Evolutionary conservation across 2,797 vertebrate species (phyloP).

Genomic region (Moxostoma hubbsi): DNA sequence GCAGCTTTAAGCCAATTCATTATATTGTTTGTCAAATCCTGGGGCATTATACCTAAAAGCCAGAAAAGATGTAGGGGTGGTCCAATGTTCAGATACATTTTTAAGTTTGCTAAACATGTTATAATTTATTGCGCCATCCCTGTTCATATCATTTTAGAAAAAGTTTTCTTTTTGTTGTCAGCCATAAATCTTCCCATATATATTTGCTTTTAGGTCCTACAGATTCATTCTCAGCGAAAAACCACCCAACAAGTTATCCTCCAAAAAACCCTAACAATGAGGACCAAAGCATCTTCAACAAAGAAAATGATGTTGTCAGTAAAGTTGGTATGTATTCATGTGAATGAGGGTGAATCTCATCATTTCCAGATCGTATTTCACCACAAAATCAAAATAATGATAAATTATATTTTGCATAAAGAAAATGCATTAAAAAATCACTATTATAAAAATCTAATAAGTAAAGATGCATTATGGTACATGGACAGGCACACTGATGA

Average conservation of each 20-base stretch:
- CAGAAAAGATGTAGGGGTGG: conserved; percentile 39
- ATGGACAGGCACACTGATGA: too few species aligned
- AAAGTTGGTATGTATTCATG: conserved; percentile 54
- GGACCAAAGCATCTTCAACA: conserved; percentile 80
- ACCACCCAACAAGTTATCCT: conserved; percentile 86
- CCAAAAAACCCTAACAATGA: conserved; percentile 84
- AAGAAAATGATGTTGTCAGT: conserved; percentile 54
- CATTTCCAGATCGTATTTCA: not conserved
- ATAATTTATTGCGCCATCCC: not conserved
- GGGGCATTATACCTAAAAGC: conserved; percentile 38
- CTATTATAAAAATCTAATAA: not conserved
- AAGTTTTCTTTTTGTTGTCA: not conserved
- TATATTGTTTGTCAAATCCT: conserved; percentile 50
- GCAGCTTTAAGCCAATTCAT: conserved; percentile 58
- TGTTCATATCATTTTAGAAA: not conserved
- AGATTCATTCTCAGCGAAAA: conserved; percentile 79
- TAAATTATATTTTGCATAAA: too few species aligned
- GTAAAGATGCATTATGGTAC: not conserved
- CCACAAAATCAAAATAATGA: not conserved
- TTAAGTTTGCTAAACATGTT: conserved; percentile 9
- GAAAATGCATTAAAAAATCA: not conserved
- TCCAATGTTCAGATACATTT: conserved; percentile 9
- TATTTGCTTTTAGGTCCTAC: conserved; percentile 80
- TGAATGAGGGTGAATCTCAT: not conserved
- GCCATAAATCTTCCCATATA: not conserved